These are phyloP conservation scores for Sebastes diploproa DNA, from an alignment of 2,797 vertebrate species.

Conservation along the genomic window DNA sequence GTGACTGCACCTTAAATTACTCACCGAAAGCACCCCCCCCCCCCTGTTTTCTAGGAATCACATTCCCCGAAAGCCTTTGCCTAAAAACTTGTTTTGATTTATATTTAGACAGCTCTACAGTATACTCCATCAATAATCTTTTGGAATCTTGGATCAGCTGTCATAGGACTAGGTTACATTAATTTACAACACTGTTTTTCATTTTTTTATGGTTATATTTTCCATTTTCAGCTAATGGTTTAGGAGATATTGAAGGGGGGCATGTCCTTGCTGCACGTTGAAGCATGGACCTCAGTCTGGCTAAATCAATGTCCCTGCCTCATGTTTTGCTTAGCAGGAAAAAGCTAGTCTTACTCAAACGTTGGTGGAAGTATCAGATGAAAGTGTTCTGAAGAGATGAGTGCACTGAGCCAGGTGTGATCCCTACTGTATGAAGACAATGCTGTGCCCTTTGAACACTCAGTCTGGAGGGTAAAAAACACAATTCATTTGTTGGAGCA, in stretches of 20 bases:
- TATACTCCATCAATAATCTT: neutral
- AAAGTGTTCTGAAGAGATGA: neutral
- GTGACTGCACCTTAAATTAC: slow-evolving; percentile 23
- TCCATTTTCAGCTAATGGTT: neutral
- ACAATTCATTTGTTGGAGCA: neutral
- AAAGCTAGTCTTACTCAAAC: slow-evolving; percentile 22
- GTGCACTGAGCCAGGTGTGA: neutral
- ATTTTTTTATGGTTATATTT: neutral
- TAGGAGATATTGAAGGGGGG: no score
- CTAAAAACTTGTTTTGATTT: slow-evolving; percentile 18
- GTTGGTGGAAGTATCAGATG: slow-evolving; percentile 4
- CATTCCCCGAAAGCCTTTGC: slow-evolving; percentile 35
- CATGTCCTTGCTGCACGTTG: no score
- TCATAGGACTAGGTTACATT: neutral
- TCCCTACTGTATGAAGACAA: neutral
- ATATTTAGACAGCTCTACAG: slow-evolving; percentile 14
- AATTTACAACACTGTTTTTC: neutral
- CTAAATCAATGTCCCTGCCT: neutral
- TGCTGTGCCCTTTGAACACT: neutral
- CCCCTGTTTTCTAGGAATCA: slow-evolving; percentile 60
- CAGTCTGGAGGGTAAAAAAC: neutral
- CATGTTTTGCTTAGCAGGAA: slow-evolving; percentile 10
- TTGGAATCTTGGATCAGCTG: neutral
- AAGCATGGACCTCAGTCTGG: neutral
- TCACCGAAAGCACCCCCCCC: slow-evolving; percentile 49